A percentile compares a stretch with the other conserved stretches of the same genome.
phyloP scores from a whole-genome alignment of 2,113 vertebrate species.

The Plotosus lineatus region DNA sequence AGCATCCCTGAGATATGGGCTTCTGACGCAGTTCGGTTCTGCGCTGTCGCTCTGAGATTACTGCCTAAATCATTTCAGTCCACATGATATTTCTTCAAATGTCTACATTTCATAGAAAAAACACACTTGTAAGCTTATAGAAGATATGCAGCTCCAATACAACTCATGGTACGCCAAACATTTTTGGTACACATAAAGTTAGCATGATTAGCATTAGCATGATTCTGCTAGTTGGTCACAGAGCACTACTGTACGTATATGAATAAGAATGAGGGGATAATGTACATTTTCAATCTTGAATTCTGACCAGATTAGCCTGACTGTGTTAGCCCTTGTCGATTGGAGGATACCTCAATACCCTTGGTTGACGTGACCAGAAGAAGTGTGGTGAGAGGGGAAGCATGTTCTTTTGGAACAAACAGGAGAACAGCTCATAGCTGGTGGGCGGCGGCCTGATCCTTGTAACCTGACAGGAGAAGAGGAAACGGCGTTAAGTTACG shows the following conservation, averaged over 20 bases:
- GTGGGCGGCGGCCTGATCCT: conserved; percentile 85
- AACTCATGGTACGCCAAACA: not conserved
- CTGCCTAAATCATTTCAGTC: not conserved
- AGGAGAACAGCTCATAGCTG: conserved; percentile 79
- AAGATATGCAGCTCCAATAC: not conserved
- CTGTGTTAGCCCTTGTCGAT: conserved; percentile 25
- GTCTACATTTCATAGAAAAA: conserved; percentile 17
- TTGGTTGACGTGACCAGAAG: conserved; percentile 11
- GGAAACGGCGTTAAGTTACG: not conserved
- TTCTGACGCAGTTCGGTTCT: not conserved
- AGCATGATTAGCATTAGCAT: conserved; percentile 14
- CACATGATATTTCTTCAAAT: not conserved
- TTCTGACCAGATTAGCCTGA: conserved; percentile 6
- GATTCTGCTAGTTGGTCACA: conserved; percentile 32
- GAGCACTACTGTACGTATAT: not conserved
- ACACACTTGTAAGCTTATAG: not conserved
- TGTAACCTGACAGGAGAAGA: conserved; percentile 75
- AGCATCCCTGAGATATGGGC: conserved; percentile 3
- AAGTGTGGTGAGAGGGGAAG: no score
- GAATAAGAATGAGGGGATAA: not conserved
- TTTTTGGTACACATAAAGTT: conserved; percentile 31
- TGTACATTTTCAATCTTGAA: conserved; percentile 7
- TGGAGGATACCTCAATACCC: conserved; percentile 21
- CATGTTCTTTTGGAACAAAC: not conserved
- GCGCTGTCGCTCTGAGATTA: no score